Conservation (phyloP, 2,797 vertebrate species). For the Arctocebus calabarensis region DNA sequence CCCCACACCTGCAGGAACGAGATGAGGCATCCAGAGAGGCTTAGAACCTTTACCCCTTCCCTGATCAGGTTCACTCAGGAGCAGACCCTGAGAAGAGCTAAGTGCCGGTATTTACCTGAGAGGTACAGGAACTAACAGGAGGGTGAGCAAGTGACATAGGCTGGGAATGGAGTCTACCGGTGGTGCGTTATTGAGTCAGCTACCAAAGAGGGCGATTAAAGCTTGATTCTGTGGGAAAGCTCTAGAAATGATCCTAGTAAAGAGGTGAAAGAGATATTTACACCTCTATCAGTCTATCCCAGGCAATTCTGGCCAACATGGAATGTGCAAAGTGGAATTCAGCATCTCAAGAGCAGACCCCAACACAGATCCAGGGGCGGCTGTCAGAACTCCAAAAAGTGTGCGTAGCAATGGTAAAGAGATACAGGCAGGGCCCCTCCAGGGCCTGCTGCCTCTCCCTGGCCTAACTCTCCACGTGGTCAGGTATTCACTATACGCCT, state of each 20-base stretch:
- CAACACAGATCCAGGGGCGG: not conserved
- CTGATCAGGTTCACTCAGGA: not conserved
- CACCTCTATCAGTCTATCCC: not conserved
- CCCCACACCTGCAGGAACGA: not conserved
- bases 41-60: not conserved
- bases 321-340: not conserved
- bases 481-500: not conserved
- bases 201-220: not conserved
- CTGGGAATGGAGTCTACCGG: not conserved
- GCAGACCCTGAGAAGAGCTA: not conserved
- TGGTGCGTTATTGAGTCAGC: not conserved
- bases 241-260: not conserved
- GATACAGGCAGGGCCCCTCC: not conserved
- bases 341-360: not conserved
- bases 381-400: not conserved
- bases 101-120: not conserved
- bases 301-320: not conserved
- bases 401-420: not conserved
- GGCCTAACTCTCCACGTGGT: not conserved
- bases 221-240: not conserved
- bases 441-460: not conserved
- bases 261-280: not conserved
- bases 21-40: not conserved
- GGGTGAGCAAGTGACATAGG: not conserved
- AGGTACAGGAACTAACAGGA: not conserved